Base-by-base conservation (phyloP, 2,888 invertebrate species). In the Clepsis dumicolana region DNA sequence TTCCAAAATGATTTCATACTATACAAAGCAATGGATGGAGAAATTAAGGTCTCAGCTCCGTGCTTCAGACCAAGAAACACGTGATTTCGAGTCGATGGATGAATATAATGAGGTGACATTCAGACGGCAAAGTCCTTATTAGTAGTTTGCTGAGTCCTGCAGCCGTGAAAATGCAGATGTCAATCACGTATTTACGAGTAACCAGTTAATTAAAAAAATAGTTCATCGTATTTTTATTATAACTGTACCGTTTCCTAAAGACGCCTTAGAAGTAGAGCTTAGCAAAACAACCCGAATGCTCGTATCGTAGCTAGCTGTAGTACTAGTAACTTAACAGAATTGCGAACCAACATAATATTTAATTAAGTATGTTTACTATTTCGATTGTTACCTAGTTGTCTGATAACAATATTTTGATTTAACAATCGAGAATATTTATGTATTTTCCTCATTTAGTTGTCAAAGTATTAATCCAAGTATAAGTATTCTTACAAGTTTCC, bases 1-100 rank as follows among this genome's bases (percentile, higher is more conserved):
- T 18, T 35, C 21, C 7, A 18, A 38, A 56, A 2, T 21, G 21
- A 14, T 35, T 8, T 32, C n/a, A 21, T 14, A 35, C 24, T 14
- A 24, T 14, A 35, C 35, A 56, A 32, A 56, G 14, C 4, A 35
- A 35, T 56, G 56, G 56, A 35, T 24, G 21, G 56, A 56, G 21
- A 21, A 35, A 35, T 24, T 35, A 56, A 18, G 35, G 14, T 5
- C 14, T 16, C 32, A 35, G n/a, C 21, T 21, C 35, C 1, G 21
- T 0, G 1, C n/a, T 7, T 21, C 32, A 35, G 24, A 18, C 7
- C 14, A 56, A 24, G 35, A 38, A 21, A 35, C 5, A 14, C 35
- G 7, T 14, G 18, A 21, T n/a, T 25, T 25, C 16, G 21, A 35
- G 3, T n/a, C 14, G 2, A 7, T 24, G 56, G 32, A 56, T 1